Evolutionary conservation across 1,140 invertebrate species (phyloP), one percentile per base, ranked within the genome.

Genomic region (Rhagoletis zephyria): DNA sequence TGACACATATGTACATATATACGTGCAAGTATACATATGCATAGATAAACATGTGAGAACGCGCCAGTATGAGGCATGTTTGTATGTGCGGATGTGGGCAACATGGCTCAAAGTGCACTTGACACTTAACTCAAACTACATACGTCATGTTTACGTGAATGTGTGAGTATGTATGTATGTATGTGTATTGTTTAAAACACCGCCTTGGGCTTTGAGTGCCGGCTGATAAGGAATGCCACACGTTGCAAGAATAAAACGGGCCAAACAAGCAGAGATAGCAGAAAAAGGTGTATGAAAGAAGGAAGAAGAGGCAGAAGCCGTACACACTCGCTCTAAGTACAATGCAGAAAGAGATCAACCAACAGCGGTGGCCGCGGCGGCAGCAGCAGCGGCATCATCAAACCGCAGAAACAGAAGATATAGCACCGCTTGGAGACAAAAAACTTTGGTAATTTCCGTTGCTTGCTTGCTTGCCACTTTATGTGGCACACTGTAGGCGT

Each of bases 361-460:
- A 45, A 81, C 51, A 67, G 64, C 7, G 16, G 6, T 6, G 40
- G 30, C 5, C 51, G 56, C 16, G 10, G 48, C 51, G 19, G 16
- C 51, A 81, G 48, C 48, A 81, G 74, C 45, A 19, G 74, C 12
- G 56, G 64, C 16, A 70, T 4, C 42, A 51, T 5, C 3, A 56
- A 81, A 81, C 16, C 74, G 19, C 5, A n/a, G 74, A 59, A 81
- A 48, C 48, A 56, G 30, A 30, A 56, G 45, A 56, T 30, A 56
- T 81, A 56, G 74, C 74, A 48, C 48, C 48, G 74, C 45, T 81
- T 56, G 48, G 74, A 81, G 74, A 81, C 74, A 81, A 81, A 81
- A 81, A 81, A 81, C 74, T 81, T 81, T 81, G 4, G 42, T 56
- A 81, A 81, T 81, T 81, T 81, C 74, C 74, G 74, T 81, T 81